phyloP scores from a whole-genome alignment of 2,113 vertebrate genomes.

The Myxocyprinus asiaticus region DNA sequence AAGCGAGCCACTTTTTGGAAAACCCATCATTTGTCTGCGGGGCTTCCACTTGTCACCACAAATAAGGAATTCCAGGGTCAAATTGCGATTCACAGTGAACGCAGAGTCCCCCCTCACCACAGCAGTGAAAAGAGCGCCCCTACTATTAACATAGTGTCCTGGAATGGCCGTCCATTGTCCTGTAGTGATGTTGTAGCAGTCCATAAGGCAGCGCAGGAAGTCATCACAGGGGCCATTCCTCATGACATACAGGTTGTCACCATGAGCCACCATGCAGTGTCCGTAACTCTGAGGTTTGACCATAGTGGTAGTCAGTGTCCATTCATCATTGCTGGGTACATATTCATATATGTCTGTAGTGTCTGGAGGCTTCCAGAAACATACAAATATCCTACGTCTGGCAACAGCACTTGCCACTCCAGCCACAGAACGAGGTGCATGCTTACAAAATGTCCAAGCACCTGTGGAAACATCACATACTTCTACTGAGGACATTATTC shows the following conservation, averaged over 20 bases:
- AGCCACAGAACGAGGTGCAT: slow-evolving; percentile 81
- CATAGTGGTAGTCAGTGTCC: slow-evolving; percentile 82
- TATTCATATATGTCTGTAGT: slow-evolving; percentile 89
- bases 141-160: slow-evolving; percentile 92
- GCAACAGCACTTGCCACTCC: slow-evolving; percentile 82
- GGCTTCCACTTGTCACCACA: slow-evolving; percentile 81
- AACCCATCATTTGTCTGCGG: slow-evolving; percentile 84
- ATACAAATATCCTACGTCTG: slow-evolving; percentile 86
- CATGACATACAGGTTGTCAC: slow-evolving; percentile 90
- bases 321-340: slow-evolving; percentile 65
- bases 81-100: slow-evolving; percentile 89
- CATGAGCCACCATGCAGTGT: slow-evolving; percentile 93
- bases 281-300: slow-evolving; percentile 87
- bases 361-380: slow-evolving; percentile 89
- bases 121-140: slow-evolving; percentile 90
- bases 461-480: slow-evolving; percentile 72
- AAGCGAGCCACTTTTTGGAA: slow-evolving; percentile 87
- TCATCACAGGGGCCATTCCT: slow-evolving; percentile 90
- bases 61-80: slow-evolving; percentile 85
- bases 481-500: slow-evolving; percentile 81
- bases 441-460: slow-evolving; percentile 79
- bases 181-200: slow-evolving; percentile 86
- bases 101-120: slow-evolving; percentile 81
- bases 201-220: slow-evolving; percentile 89
- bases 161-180: slow-evolving; percentile 88